These are phyloP conservation scores for Microhierax caerulescens DNA, from an alignment of 2,797 vertebrate species.

Conservation along the genomic window DNA sequence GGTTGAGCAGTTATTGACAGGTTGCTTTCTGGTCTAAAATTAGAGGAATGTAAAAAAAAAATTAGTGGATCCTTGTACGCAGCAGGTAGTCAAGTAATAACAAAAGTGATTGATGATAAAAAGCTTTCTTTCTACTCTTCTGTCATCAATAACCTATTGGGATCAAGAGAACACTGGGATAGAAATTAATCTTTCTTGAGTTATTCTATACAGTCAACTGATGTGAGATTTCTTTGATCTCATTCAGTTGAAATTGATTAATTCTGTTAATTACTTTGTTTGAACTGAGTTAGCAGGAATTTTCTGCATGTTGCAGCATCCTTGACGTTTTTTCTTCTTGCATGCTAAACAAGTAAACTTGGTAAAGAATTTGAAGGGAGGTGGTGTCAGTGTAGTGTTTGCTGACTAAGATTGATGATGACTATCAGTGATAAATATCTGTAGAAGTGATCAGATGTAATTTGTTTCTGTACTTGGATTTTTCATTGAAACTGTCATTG, in stretches of 20 bases:
- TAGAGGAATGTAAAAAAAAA: background rate
- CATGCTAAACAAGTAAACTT: slow-evolving; percentile 3
- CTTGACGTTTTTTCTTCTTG: slow-evolving; percentile 8
- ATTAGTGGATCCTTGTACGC: background rate
- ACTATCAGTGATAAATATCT: background rate
- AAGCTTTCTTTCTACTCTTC: slow-evolving; percentile 23
- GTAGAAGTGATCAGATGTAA: background rate
- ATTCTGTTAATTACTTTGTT: slow-evolving; percentile 59
- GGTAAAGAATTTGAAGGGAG: background rate
- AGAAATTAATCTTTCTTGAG: slow-evolving; percentile 51
- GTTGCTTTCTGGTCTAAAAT: slow-evolving; percentile 26
- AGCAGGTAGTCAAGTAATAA: background rate
- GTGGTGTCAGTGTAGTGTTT: background rate
- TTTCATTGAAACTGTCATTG: background rate
- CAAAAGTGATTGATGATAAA: slow-evolving; percentile 37
- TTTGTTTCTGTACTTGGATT: slow-evolving; percentile 8
- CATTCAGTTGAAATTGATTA: slow-evolving; percentile 50
- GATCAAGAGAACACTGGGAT: slow-evolving; percentile 40
- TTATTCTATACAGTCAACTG: slow-evolving; percentile 39
- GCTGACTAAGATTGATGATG: background rate
- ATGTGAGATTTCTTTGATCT: slow-evolving; percentile 62
- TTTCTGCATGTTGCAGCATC: background rate
- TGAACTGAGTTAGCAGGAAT: slow-evolving; percentile 58
- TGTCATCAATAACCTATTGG: slow-evolving; percentile 38
- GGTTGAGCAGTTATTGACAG: background rate